A percentile compares a stretch with the other conserved stretches of the same genome.
phyloP scores from a whole-genome alignment of 1,140 invertebrate species.

The Dysdera silvatica region DNA sequence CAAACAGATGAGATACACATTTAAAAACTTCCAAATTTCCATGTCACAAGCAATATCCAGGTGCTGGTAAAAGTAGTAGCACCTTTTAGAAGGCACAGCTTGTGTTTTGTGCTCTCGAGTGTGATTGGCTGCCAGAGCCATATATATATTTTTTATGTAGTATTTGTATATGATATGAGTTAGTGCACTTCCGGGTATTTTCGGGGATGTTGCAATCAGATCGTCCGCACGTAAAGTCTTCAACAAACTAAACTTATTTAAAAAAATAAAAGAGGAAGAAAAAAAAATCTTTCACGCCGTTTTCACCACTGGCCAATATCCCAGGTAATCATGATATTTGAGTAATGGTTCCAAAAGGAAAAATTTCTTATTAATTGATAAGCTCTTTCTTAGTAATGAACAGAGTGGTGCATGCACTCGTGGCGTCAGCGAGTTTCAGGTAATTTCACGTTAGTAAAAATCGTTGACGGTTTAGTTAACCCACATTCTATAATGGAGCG shows the following conservation, averaged over 20 bases:
- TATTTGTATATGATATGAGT: constrained; percentile 26
- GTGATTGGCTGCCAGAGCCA: background rate
- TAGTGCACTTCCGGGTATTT: constrained; percentile 18
- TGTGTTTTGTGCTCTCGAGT: constrained; percentile 19
- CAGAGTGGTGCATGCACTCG: too few species aligned
- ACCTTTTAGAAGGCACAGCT: constrained; percentile 29
- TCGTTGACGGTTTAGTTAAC: too few species aligned
- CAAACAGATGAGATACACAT: too few species aligned
- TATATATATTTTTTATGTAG: constrained; percentile 6
- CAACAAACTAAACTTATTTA: background rate
- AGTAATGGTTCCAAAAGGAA: background rate
- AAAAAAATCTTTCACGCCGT: too few species aligned
- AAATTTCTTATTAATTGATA: background rate
- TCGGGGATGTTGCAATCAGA: too few species aligned
- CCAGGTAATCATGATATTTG: background rate
- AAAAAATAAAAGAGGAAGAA: background rate
- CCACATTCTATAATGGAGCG: too few species aligned
- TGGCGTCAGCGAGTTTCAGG: too few species aligned
- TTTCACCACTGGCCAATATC: background rate
- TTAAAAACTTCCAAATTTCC: constrained; percentile 24
- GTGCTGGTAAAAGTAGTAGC: constrained; percentile 27
- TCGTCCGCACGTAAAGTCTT: too few species aligned
- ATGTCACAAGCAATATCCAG: constrained; percentile 28
- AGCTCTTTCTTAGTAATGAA: too few species aligned
- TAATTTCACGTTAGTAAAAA: too few species aligned